phyloP scores from a whole-genome alignment of 1,140 invertebrate species.

The Teleogryllus occipitalis region DNA sequence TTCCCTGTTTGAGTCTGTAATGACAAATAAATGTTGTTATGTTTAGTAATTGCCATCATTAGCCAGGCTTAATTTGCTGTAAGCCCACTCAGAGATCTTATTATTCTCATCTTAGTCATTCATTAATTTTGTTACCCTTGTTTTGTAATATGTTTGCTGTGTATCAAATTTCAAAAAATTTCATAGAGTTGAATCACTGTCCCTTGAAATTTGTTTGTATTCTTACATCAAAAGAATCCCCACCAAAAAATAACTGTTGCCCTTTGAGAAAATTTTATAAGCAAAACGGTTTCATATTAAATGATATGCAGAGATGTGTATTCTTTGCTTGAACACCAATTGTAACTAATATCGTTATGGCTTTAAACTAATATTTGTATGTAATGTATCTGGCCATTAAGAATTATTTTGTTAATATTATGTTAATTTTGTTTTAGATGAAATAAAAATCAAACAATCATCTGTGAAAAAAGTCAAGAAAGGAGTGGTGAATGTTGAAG shows the following conservation, averaged over 20 bases:
- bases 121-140: too few species aligned
- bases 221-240: too few species aligned
- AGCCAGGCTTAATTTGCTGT: too few species aligned
- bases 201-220: neutral
- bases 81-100: too few species aligned
- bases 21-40: too few species aligned
- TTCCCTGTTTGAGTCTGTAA: too few species aligned
- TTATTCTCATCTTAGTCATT: too few species aligned
- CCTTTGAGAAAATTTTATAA: neutral
- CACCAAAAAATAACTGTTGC: neutral
- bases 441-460: conserved; percentile 32
- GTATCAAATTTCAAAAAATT: neutral
- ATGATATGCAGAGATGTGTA: neutral
- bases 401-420: neutral
- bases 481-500: conserved; percentile 23
- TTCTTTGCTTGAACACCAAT: neutral
- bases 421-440: conserved; percentile 28
- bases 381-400: neutral
- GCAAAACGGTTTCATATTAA: neutral
- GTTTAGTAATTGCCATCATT: too few species aligned
- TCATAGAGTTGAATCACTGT: neutral
- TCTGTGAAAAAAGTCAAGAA: conserved; percentile 33
- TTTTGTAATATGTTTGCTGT: neutral
- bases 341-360: neutral
- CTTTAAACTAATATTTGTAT: neutral